Conservation (phyloP, 2,888 invertebrate species). For the Eutolmus rufibarbis region DNA sequence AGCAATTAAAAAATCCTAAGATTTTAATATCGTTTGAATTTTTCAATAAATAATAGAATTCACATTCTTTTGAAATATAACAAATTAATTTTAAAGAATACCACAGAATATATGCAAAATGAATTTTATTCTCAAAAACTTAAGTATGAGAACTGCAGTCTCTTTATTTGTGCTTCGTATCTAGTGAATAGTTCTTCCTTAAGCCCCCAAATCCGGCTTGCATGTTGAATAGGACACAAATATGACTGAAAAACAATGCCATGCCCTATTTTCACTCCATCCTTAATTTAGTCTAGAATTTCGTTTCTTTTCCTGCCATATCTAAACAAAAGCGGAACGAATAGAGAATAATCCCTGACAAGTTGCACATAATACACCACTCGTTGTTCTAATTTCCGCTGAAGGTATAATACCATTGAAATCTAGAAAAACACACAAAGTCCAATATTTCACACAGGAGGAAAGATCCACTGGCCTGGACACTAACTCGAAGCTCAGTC, state of each 20-base stretch:
- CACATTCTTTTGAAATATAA: no score
- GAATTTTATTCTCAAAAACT: background rate
- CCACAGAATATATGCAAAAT: background rate
- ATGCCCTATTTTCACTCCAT: background rate
- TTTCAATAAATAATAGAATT: no score
- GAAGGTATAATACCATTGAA: background rate
- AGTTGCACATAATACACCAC: background rate
- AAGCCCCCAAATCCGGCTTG: background rate
- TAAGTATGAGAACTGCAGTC: background rate
- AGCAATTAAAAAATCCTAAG: no score
- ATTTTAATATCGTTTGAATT: no score
- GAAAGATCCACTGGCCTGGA: background rate
- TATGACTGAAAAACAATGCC: background rate
- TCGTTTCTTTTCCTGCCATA: background rate
- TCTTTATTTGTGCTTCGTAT: background rate
- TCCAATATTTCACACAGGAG: background rate
- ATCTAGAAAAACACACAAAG: background rate
- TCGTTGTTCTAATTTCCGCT: background rate
- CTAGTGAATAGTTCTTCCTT: background rate
- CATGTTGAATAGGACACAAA: background rate
- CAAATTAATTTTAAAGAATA: background rate
- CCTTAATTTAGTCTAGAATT: background rate
- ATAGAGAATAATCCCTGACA: background rate
- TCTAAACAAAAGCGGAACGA: background rate
- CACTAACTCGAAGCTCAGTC: background rate